A percentile compares a stretch with the other conserved stretches of the same genome.
Conservation (phyloP, 2,888 invertebrate genomes). For the Brachyptera putata region DNA sequence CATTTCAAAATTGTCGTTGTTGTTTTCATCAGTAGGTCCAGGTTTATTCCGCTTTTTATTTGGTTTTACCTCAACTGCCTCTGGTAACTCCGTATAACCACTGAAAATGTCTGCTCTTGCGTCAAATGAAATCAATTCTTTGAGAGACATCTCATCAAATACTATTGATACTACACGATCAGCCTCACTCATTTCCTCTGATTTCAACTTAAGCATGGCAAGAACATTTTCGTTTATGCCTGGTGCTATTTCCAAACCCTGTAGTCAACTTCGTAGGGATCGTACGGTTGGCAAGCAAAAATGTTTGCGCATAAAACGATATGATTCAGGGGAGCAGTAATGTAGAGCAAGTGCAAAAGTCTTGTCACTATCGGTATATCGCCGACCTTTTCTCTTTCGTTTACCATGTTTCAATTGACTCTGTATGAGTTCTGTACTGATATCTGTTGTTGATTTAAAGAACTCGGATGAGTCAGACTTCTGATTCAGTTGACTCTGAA, state of each 20-base stretch:
- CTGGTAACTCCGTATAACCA: background rate
- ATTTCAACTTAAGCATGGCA: background rate
- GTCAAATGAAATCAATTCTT: background rate
- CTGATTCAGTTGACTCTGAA: background rate
- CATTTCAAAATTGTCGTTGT: too few relatives aligned
- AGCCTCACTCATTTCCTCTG: background rate
- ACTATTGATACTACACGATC: background rate
- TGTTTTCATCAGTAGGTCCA: too few relatives aligned
- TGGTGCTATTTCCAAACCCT: background rate
- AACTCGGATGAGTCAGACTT: background rate
- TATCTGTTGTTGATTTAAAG: background rate
- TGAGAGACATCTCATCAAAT: background rate
- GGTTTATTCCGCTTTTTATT: too few relatives aligned
- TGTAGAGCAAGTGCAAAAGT: too few relatives aligned
- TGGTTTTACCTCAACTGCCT: too few relatives aligned
- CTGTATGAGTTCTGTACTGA: background rate
- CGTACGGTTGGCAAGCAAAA: constrained; percentile 11
- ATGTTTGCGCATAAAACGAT: constrained; percentile 1
- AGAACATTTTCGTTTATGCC: background rate
- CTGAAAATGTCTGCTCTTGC: background rate
- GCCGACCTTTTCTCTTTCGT: background rate
- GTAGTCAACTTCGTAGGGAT: background rate
- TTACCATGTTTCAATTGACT: background rate
- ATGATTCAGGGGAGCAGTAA: constrained; percentile 10
- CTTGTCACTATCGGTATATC: background rate